Evolutionary conservation across 2,113 vertebrate species (phyloP).

Genomic region (Cryptomyrus ogoouensis): DNA sequence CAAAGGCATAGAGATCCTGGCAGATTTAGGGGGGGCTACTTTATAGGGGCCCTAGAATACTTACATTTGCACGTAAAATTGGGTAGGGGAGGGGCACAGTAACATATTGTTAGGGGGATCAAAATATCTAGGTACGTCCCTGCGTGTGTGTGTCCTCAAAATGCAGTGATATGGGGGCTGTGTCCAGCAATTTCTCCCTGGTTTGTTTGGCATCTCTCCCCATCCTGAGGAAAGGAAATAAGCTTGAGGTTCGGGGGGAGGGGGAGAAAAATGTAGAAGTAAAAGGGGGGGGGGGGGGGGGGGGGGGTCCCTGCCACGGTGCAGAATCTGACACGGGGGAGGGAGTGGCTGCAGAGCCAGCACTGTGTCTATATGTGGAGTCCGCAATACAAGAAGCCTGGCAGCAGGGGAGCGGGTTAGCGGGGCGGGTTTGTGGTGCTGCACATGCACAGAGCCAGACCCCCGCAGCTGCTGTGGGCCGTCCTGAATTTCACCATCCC

Average conservation of each 20-base stretch:
- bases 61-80: no score
- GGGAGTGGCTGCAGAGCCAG: background rate
- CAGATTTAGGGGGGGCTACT: no score
- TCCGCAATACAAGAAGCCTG: background rate
- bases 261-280: no score
- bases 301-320: background rate
- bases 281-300: background rate
- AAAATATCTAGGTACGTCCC: no score
- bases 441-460: background rate
- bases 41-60: no score
- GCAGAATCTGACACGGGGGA: background rate
- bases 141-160: slow-evolving; percentile 5
- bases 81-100: no score
- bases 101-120: no score
- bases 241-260: no score
- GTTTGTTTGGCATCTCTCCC: slow-evolving; percentile 34
- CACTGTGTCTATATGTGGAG: background rate
- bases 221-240: background rate
- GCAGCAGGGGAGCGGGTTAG: background rate
- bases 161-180: background rate
- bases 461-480: background rate
- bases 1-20: no score
- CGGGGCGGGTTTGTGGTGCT: background rate
- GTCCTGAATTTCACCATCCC: background rate
- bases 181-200: slow-evolving; percentile 19